Conservation (phyloP, 2,888 invertebrate species). For the Oscheius myriophilus region DNA sequence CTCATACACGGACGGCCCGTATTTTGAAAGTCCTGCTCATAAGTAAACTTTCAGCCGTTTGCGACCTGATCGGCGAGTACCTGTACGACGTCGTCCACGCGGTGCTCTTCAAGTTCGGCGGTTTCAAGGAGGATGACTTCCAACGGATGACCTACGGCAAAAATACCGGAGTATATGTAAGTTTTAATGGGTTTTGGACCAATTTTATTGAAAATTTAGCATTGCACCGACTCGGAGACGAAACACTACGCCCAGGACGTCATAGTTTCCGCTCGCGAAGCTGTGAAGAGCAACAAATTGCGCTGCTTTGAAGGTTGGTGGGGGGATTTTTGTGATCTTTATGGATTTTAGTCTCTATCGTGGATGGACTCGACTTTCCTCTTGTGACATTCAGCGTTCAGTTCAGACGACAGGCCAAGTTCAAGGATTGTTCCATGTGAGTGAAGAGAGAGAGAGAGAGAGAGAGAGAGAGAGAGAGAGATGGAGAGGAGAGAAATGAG, state of each 20-base stretch:
- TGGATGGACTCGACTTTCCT: slow-evolving; percentile 10
- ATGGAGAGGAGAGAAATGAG: too few relatives aligned
- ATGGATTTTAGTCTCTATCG: slow-evolving; percentile 12
- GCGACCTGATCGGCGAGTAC: slow-evolving; percentile 24
- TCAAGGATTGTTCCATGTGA: slow-evolving; percentile 12
- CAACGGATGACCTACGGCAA: too few relatives aligned
- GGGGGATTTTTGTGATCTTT: background rate
- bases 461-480: too few relatives aligned
- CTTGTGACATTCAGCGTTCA: background rate
- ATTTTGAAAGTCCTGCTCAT: too few relatives aligned
- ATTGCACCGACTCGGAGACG: slow-evolving; percentile 1
- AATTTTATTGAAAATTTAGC: background rate
- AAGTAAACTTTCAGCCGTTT: slow-evolving; percentile 10
- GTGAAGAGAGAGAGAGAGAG: background rate
- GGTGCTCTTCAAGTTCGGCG: slow-evolving; percentile 14
- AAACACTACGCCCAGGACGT: background rate
- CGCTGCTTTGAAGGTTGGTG: slow-evolving; percentile 18
- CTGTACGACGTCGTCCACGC: slow-evolving; percentile 16
- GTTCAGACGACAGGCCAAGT: slow-evolving; percentile 4
- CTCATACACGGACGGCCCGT: too few relatives aligned
- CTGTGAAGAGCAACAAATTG: slow-evolving; percentile 14
- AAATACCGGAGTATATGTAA: background rate
- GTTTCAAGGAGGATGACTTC: slow-evolving; percentile 7
- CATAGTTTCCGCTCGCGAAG: background rate
- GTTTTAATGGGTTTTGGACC: background rate